Base-by-base conservation (phyloP, 1,140 invertebrate species). In the Papilio helenus region DNA sequence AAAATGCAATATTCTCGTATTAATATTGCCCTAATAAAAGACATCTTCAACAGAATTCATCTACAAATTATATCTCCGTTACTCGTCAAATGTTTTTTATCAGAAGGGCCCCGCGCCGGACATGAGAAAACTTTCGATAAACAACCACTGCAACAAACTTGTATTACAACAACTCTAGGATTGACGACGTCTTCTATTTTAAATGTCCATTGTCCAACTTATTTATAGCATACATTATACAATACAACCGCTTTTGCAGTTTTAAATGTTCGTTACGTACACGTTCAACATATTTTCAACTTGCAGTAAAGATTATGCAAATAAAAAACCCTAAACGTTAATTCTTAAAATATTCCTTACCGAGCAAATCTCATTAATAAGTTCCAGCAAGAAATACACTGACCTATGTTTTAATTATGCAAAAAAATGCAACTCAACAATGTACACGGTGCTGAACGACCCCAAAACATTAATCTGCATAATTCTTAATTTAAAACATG, bases 41-140 rank as follows among this genome's bases (percentile, higher is more conserved):
- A n/a, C n/a, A n/a, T n/a, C n/a, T n/a, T n/a, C n/a, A n/a, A n/a
- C n/a, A n/a, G n/a, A n/a, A n/a, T n/a, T n/a, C n/a, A n/a, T n/a
- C n/a, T n/a, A n/a, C n/a, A n/a, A n/a, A n/a, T n/a, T n/a, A n/a
- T n/a, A n/a, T n/a, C n/a, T n/a, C n/a, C n/a, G n/a, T n/a, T n/a
- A n/a, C n/a, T n/a, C n/a, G 39, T 92, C 90, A 92, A 91, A 86
- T 72, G 58, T 88, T 90, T 88, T 89, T 90, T 89, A 89, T 87
- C 84, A 84, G 81, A 68, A 83, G 86, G 84, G 86, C 79, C 81
- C 81, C 79, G 86, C 79, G 82, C 81, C 80, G 85, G 88, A 89
- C 92, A 92, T 92, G 91, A 92, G 92, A 93, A 93, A 88, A 39
- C 81, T 90, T 85, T 80, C 46, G 77, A 73, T 76, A 8, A 16